A percentile compares a stretch with the other conserved stretches of the same genome.
These are phyloP conservation scores for Ceyx melanurus DNA, from an alignment of 2,113 vertebrate genomes.

Conservation along the genomic window DNA sequence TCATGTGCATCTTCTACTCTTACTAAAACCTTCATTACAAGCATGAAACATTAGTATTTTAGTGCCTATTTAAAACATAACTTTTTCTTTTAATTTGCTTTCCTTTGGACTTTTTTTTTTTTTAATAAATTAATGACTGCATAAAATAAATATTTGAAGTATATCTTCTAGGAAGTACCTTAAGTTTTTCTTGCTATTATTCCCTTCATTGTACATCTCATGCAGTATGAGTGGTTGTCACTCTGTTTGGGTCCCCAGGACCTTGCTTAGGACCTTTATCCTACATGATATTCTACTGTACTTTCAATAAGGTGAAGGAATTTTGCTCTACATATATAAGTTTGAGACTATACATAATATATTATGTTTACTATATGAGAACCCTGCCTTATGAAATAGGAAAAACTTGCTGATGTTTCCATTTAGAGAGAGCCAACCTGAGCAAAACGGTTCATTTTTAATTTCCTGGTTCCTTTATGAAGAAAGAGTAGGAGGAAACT, in stretches of 20 bases:
- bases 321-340: background rate
- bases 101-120: conserved; percentile 9
- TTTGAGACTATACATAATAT: background rate
- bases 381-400: background rate
- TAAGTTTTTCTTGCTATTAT: background rate
- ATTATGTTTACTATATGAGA: background rate
- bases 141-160: conserved; percentile 19
- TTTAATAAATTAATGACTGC: conserved; percentile 22
- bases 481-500: background rate
- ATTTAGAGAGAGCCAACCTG: background rate
- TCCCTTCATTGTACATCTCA: background rate
- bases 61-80: conserved; percentile 43
- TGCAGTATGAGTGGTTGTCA: accelerated
- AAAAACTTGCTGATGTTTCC: background rate
- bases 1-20: conserved; percentile 34
- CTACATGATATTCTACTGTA: too few species aligned
- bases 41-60: conserved; percentile 58
- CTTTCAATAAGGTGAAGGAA: accelerated
- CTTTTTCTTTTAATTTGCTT: conserved; percentile 25
- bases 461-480: background rate
- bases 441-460: background rate
- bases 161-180: background rate
- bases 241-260: background rate
- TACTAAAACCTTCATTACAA: conserved; percentile 53
- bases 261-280: background rate